Base-by-base conservation (phyloP, 1,140 invertebrate genomes). In the Mamestra configurata region DNA sequence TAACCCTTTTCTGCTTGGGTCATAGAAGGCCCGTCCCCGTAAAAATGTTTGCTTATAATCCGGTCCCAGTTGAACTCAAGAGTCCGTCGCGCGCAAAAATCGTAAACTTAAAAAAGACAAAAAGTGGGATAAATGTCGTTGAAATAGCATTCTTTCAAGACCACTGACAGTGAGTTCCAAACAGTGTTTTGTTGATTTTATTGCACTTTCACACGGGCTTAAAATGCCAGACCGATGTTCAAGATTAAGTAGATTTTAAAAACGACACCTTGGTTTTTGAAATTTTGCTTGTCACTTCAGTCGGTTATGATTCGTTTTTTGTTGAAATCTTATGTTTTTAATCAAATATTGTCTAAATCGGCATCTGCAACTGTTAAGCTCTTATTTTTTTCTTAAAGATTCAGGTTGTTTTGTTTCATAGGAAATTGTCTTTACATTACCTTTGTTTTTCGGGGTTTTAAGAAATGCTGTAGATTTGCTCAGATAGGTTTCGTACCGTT, bases 171-270 rank as follows among this genome's bases (percentile, higher is more conserved):
- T 35, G 22, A 27, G 35, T 76, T 53, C 40, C 37, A 61, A 66
- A 46, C 55, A 5, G 27, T 31, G 40, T 64, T 68, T 76, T 64
- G 13, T 27, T 61, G 7, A 27, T 76, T 76, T 68, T 68, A 68
- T 77, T 77, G 51, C 61, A 77, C 46, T 77, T 77, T 68, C 46
- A 68, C 75, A 77, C 49, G 24, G 24, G 35, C 18, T 49, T 73
- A 55, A 55, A 77, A 68, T 53, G 11, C 22, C 55, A 46, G 35
- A 20, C 40, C 18, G 31, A 40, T 46, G 40, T 35, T 55, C 31
- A 27, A 18, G 73, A 49, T 61, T 10, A 46, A 13, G 18, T 24
- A 15, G 15, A 22, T 49, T 27, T 24, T 22, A 46, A 76, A 46
- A 35, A 64, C 24, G 40, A 46, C 8, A 51, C 24, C n/a, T 24